Evolutionary conservation across 2,797 vertebrate species (phyloP).

Genomic region (Aulostomus chinensis): DNA sequence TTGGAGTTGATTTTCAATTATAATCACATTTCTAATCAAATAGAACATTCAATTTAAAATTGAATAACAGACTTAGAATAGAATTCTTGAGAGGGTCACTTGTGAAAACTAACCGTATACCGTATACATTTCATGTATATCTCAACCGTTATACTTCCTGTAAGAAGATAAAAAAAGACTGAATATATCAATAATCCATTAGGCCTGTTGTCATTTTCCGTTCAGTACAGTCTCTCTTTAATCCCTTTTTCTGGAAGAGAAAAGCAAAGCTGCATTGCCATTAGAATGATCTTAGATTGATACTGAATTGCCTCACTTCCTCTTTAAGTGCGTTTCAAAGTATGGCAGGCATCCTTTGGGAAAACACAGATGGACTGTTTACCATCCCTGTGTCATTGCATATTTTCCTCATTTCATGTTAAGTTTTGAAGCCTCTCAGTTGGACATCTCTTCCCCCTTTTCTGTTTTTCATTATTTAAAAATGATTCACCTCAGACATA

Average conservation of each 20-base stretch:
- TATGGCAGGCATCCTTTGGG: constrained; percentile 72
- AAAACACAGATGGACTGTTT: constrained; percentile 77
- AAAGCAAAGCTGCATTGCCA: constrained; percentile 43
- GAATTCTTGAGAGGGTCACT: too few species aligned
- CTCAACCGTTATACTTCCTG: too few species aligned
- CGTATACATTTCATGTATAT: too few species aligned
- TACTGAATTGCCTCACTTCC: constrained; percentile 65
- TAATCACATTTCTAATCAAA: too few species aligned
- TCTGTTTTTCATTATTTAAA: constrained; percentile 72
- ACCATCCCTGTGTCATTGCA: constrained; percentile 72
- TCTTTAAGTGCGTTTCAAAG: constrained; percentile 77
- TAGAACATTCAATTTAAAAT: too few species aligned
- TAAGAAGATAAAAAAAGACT: constrained; percentile 8
- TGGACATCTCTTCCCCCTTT: constrained; percentile 65
- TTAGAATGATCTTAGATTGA: constrained; percentile 71
- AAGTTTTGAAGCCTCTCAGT: constrained; percentile 67
- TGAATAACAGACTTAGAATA: too few species aligned
- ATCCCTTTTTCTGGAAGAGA: constrained; percentile 33
- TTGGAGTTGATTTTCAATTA: too few species aligned
- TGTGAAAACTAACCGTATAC: too few species aligned
- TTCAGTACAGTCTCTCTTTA: constrained; percentile 37
- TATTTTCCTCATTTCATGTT: constrained; percentile 74
- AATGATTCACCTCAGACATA: constrained; percentile 73
- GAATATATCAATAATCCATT: constrained; percentile 51
- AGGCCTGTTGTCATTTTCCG: constrained; percentile 57